Evolutionary conservation across 2,113 vertebrate species (phyloP).

Genomic region (Dromaius novaehollandiae): DNA sequence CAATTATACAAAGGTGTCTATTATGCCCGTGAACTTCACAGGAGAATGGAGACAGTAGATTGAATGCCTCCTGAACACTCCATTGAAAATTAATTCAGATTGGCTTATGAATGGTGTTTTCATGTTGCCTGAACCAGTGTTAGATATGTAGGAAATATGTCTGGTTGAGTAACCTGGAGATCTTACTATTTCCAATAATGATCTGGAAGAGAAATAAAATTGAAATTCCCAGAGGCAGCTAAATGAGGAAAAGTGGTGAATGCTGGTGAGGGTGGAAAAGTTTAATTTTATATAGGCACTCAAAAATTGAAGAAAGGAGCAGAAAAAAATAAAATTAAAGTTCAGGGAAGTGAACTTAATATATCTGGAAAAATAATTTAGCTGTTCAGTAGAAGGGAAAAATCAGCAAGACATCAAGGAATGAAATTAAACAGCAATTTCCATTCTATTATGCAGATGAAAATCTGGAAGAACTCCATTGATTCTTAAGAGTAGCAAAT

Average conservation of each 20-base stretch:
- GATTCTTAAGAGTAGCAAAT: conserved; percentile 20
- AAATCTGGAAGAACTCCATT: conserved; percentile 14
- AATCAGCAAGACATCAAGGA: conserved; percentile 15
- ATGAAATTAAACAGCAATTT: conserved; percentile 42
- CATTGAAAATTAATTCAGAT: neutral
- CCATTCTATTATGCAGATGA: conserved; percentile 44
- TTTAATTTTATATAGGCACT: neutral
- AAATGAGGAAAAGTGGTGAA: neutral
- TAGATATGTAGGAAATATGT: neutral
- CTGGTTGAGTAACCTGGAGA: neutral
- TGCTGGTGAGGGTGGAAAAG: neutral
- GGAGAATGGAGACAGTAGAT: neutral
- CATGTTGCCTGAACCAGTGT: fast-evolving
- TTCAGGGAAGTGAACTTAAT: neutral
- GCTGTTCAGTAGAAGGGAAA: conserved; percentile 7
- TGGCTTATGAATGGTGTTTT: neutral
- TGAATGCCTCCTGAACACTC: neutral
- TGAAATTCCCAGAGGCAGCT: neutral
- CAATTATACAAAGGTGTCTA: neutral
- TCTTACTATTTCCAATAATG: neutral
- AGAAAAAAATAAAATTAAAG: neutral
- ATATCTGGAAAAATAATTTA: conserved; percentile 28
- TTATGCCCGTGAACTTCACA: neutral
- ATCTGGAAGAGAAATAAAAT: neutral
- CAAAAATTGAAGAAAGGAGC: neutral